phyloP scores from a whole-genome alignment of 2,797 vertebrate genomes.

The Sylvilagus floridanus region DNA sequence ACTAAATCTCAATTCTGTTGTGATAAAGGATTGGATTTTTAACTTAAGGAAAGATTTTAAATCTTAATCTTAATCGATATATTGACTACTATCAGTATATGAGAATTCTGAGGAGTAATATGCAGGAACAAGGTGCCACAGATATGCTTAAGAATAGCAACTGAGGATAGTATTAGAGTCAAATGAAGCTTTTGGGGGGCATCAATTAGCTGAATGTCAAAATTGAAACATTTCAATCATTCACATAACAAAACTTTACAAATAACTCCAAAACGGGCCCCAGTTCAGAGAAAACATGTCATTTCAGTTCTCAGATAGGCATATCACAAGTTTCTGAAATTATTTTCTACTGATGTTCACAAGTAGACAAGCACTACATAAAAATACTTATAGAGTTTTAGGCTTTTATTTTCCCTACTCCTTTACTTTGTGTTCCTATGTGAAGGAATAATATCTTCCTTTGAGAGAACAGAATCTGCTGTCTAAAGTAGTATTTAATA shows the following conservation, averaged over 20 bases:
- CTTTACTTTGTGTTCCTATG: neutral
- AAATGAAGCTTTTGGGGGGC: neutral
- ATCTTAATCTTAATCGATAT: slow-evolving; percentile 40
- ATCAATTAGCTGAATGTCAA: slow-evolving; percentile 60
- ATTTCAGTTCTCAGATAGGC: neutral
- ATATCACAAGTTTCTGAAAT: slow-evolving; percentile 34
- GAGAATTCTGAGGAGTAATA: neutral
- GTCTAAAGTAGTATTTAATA: neutral
- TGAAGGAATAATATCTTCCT: too few relatives aligned
- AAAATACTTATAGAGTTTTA: neutral
- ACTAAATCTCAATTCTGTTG: slow-evolving; percentile 9
- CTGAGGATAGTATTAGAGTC: neutral
- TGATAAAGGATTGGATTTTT: neutral
- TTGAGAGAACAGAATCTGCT: neutral
- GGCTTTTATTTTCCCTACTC: neutral
- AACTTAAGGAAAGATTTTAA: slow-evolving; percentile 22
- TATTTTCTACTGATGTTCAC: neutral
- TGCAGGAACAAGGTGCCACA: neutral
- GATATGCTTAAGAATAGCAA: slow-evolving; percentile 30
- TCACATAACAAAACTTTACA: slow-evolving; percentile 28
- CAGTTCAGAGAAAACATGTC: neutral
- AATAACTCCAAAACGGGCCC: neutral
- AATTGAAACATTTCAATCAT: slow-evolving; percentile 49
- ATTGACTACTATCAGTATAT: neutral
- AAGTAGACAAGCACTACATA: neutral